Evolutionary conservation across 2,888 invertebrate species (phyloP).

Genomic region (Orchesella flavescens): DNA sequence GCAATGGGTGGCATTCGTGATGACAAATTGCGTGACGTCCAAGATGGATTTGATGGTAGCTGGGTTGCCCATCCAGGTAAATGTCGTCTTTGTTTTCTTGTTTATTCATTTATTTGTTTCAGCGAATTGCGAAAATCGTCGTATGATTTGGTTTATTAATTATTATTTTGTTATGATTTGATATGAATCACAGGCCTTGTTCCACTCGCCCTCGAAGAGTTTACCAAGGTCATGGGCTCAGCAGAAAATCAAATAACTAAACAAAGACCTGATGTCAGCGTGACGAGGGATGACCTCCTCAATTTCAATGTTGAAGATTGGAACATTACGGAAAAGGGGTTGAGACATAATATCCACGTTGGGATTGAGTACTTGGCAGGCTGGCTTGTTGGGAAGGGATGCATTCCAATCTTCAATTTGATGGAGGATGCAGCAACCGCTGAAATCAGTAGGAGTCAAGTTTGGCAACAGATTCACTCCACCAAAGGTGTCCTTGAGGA

Average conservation of each 20-base stretch:
- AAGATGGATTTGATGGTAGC: conserved; percentile 67
- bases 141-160: too few species aligned
- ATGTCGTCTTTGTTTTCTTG: too few species aligned
- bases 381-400: conserved; percentile 64
- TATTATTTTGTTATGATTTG: too few species aligned
- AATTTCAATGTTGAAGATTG: conserved; percentile 55
- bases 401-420: conserved; percentile 66
- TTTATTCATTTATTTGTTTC: too few species aligned
- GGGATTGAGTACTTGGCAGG: conserved; percentile 64
- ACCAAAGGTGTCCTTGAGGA: conserved; percentile 63
- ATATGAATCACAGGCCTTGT: conserved; percentile 46
- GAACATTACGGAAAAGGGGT: conserved; percentile 62
- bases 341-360: conserved; percentile 59
- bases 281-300: conserved; percentile 57
- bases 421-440: conserved; percentile 70
- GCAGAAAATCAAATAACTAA: conserved; percentile 63
- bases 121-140: too few species aligned
- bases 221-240: conserved; percentile 54
- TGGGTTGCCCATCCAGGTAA: conserved; percentile 67
- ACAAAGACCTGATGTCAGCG: conserved; percentile 49
- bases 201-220: conserved; percentile 56
- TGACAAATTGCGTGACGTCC: conserved; percentile 63
- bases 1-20: conserved; percentile 62
- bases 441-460: conserved; percentile 66
- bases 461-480: conserved; percentile 69